Conservation (phyloP, 2,888 invertebrate species). For the Dendrolimus houi region DNA sequence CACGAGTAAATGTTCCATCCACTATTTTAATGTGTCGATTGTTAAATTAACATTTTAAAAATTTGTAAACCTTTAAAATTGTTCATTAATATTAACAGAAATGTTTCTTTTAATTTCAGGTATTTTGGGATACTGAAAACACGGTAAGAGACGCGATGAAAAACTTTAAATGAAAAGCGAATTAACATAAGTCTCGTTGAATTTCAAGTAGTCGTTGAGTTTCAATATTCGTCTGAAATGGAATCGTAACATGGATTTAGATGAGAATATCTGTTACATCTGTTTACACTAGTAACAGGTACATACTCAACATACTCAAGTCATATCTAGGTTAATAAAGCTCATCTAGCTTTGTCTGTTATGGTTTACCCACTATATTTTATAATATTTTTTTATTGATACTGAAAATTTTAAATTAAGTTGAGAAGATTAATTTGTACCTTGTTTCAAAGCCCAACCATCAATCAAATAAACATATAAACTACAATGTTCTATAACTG, state of each 20-base stretch:
- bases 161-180: conserved; percentile 24
- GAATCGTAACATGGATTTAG: conserved; percentile 23
- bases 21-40: background rate
- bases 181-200: conserved; percentile 51
- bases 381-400: background rate
- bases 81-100: too few species aligned
- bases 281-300: too few species aligned
- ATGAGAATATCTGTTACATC: conserved; percentile 18
- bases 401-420: background rate
- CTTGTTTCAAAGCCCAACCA: too few species aligned
- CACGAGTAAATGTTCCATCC: too few species aligned
- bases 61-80: too few species aligned
- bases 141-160: conserved; percentile 41
- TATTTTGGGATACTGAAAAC: conserved; percentile 54
- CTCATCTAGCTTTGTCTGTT: too few species aligned
- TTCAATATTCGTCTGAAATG: conserved; percentile 34
- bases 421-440: too few species aligned
- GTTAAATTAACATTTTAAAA: background rate
- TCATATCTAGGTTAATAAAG: too few species aligned
- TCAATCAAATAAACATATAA: too few species aligned
- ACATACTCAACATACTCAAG: too few species aligned
- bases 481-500: too few species aligned
- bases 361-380: background rate
- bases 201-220: conserved; percentile 42
- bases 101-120: conserved; percentile 49